Evolutionary conservation across 1,140 invertebrate genomes (phyloP).

Genomic region (Ephestia elutella): DNA sequence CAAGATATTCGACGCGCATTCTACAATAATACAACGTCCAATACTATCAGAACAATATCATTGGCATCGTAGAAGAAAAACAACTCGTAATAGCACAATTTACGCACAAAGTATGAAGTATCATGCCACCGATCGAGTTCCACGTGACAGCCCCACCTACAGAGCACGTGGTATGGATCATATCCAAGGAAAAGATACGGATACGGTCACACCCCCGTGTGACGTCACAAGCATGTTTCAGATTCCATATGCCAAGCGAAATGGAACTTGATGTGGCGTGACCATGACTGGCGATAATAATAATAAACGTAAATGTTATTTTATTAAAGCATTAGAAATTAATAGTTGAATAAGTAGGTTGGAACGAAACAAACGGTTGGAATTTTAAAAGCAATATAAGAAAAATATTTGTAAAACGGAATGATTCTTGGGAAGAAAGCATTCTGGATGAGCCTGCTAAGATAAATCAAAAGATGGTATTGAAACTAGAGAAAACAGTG

Average conservation of each 20-base stretch:
- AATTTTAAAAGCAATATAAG: no score
- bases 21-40: no score
- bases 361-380: no score
- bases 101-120: background rate
- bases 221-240: background rate
- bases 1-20: background rate
- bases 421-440: no score
- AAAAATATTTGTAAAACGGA: no score
- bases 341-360: no score
- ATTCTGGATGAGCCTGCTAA: no score
- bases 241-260: background rate
- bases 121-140: background rate
- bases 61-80: background rate
- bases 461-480: no score
- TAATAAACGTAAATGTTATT: background rate
- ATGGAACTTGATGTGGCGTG: background rate
- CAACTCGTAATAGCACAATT: background rate
- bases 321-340: no score
- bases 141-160: slow-evolving; percentile 13
- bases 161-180: slow-evolving; percentile 12
- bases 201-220: slow-evolving; percentile 18
- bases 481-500: no score
- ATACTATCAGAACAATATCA: background rate
- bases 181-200: background rate
- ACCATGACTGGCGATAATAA: background rate